Evolutionary conservation across 2,888 invertebrate genomes (phyloP), one percentile per base, ranked within the genome.

Genomic region (Patella pellucida): DNA sequence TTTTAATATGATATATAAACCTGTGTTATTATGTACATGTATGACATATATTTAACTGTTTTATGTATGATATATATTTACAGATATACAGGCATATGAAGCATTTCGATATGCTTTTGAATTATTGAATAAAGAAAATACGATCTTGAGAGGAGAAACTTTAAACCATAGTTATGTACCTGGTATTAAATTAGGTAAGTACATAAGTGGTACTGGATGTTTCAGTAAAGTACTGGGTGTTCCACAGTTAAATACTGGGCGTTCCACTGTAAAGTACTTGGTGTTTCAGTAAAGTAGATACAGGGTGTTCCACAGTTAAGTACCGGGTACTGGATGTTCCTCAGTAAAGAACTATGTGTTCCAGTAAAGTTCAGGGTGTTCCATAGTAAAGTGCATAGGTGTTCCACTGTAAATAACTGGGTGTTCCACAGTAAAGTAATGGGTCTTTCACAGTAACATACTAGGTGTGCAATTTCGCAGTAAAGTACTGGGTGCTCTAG

Each of bases 141-240:
- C 87, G 23, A 74, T 73, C 0, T 71, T 89, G 5, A 86, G 85
- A 50, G 86, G 87, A 72, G 80, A 86, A 68, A 72, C 71, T 14
- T 75, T 90, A 0, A 83, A 69, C 5, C 87, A 90, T 73, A 86
- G 84, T 31, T 90, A 89, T 75, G 86, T 90, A 52, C 90, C 90
- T 56, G 90, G 90, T 9, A 84, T 90, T 54, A 84, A 84, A 76
- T 73, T 90, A 52, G 90, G 90, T 90, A 82, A 81, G 83, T 77
- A 27, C 11, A 3, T 15, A 3, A 23, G 2, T 74, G 11, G 27
- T 19, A 69, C 16, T 50, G 16, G 1, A 3, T 69, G 9, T 41
- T 16, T 0, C 3, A 16, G 16, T 31, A 19, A 69, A 16, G 62
- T 19, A 62, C 19, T 62, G n/a, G 3, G 62, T 62, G n/a, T 19